Evolutionary conservation across 2,888 invertebrate genomes (phyloP).

Genomic region (Synergus umbraculus): DNA sequence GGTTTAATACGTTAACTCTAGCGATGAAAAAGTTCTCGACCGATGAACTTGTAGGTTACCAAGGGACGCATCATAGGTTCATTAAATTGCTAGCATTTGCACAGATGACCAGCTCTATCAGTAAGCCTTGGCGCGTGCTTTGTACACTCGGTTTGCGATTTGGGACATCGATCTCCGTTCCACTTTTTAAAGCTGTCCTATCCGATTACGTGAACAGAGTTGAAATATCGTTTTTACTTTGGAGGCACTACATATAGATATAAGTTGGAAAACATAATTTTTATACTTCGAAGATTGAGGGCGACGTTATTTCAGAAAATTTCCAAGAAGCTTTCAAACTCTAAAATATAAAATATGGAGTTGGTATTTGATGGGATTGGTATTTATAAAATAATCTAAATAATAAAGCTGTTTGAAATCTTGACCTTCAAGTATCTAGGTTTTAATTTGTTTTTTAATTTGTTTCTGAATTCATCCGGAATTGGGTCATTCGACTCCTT

Average conservation of each 20-base stretch:
- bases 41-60: conserved; percentile 45
- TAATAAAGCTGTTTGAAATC: background rate
- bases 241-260: conserved; percentile 1
- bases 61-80: conserved; percentile 42
- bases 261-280: conserved; percentile 22
- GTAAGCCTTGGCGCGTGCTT: conserved; percentile 34
- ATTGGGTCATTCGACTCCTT: conserved; percentile 13
- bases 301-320: conserved; percentile 11
- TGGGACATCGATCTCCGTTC: conserved; percentile 61
- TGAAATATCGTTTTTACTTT: conserved; percentile 27
- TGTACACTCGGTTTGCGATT: conserved; percentile 59
- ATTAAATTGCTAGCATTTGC: conserved; percentile 36
- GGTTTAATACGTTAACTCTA: background rate
- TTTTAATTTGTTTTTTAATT: conserved; percentile 1
- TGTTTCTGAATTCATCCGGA: background rate
- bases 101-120: conserved; percentile 42
- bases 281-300: background rate
- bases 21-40: conserved; percentile 28
- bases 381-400: background rate
- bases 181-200: conserved; percentile 43
- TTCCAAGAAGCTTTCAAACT: background rate
- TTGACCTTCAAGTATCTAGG: background rate
- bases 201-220: conserved; percentile 29
- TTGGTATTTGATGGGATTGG: background rate
- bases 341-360: background rate